Evolutionary conservation across 2,113 vertebrate species (phyloP).

Genomic region (Silurus asotus): DNA sequence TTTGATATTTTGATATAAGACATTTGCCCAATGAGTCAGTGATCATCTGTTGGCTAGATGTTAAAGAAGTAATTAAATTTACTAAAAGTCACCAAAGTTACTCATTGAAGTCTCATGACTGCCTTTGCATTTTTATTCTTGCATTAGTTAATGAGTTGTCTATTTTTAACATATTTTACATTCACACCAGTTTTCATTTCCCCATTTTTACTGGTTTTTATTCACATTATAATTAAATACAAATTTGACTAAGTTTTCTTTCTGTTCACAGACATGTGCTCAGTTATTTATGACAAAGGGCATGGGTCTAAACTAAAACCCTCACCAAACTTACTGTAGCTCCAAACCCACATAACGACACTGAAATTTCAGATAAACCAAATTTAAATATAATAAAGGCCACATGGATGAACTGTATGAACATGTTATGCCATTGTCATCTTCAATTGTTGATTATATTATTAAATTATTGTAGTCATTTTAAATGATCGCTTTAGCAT

Average conservation of each 20-base stretch:
- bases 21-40: not conserved
- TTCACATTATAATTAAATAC: too few relatives aligned
- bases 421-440: not conserved
- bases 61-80: not conserved
- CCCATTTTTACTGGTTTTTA: not conserved
- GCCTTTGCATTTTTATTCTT: not conserved
- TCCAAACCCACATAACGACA: not conserved
- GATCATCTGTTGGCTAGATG: not conserved
- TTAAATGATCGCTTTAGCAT: not conserved
- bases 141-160: not conserved
- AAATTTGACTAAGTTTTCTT: not conserved
- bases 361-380: not conserved
- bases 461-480: not conserved
- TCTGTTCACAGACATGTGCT: slow-evolving; percentile 42
- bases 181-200: not conserved
- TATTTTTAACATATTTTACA: not conserved
- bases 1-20: too few relatives aligned
- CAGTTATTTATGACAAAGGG: not conserved
- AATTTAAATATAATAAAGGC: not conserved
- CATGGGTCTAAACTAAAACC: not conserved
- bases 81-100: not conserved
- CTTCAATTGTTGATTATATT: not conserved
- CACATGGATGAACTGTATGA: not conserved
- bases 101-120: not conserved
- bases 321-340: not conserved